phyloP scores from a whole-genome alignment of 1,140 invertebrate genomes.

The Chrysopa pallens region DNA sequence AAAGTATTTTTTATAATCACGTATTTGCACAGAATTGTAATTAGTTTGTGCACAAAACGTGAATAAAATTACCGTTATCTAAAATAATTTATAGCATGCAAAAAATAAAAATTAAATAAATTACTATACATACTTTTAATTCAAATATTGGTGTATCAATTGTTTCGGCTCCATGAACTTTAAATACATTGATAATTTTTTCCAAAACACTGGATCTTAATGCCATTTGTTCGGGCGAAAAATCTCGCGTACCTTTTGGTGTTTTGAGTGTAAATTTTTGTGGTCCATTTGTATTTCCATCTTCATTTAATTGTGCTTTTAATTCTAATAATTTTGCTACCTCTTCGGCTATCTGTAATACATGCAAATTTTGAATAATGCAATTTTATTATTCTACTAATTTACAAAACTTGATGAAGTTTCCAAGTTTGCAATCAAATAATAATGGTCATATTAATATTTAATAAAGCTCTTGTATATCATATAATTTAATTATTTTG shows the following conservation, averaged over 20 bases:
- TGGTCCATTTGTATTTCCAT: conserved; percentile 23
- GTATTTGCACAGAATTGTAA: no score
- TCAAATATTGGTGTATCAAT: conserved; percentile 99
- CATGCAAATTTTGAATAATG: no score
- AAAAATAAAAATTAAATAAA: background rate
- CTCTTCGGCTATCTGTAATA: conserved; percentile 55
- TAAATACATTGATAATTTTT: conserved; percentile 81
- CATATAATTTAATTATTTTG: no score
- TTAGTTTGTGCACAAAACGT: background rate
- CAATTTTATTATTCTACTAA: no score
- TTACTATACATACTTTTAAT: conserved; percentile 52
- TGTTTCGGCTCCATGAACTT: conserved; percentile 93
- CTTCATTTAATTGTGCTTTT: conserved; percentile 49
- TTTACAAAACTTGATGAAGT: no score
- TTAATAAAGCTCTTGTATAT: no score
- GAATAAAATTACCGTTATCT: background rate
- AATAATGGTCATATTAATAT: no score
- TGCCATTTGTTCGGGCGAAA: conserved; percentile 86
- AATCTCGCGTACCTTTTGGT: conserved; percentile 92
- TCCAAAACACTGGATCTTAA: conserved; percentile 75
- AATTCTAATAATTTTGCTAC: conserved; percentile 61
- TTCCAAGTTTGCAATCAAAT: no score
- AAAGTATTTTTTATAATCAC: no score
- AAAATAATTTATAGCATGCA: background rate
- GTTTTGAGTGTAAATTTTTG: conserved; percentile 80